Evolutionary conservation across 2,113 vertebrate genomes (phyloP).

Genomic region (Paralichthys olivaceus): DNA sequence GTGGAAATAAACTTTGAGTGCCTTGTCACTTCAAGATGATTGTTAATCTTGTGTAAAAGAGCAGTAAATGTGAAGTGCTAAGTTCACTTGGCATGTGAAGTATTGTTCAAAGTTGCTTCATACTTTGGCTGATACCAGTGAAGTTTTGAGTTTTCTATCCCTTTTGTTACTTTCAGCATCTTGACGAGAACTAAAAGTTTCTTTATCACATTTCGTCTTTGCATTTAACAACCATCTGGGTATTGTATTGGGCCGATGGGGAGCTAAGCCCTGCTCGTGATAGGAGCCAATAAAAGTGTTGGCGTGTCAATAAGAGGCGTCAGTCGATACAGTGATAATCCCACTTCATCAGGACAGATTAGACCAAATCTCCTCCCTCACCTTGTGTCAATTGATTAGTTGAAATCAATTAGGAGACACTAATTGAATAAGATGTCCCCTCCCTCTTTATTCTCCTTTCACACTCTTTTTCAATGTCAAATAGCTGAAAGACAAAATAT

Average conservation of each 20-base stretch:
- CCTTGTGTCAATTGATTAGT: slow-evolving; percentile 73
- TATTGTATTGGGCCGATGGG: not conserved
- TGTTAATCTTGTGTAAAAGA: too few species aligned
- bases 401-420: slow-evolving; percentile 64
- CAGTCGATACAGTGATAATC: slow-evolving; percentile 74
- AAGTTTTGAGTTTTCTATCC: not conserved
- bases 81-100: too few species aligned
- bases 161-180: not conserved
- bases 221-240: not conserved
- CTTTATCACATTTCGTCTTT: not conserved
- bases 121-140: not conserved
- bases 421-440: slow-evolving; percentile 67
- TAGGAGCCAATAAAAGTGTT: slow-evolving; percentile 58
- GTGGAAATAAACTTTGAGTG: too few species aligned
- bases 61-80: too few species aligned
- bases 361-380: slow-evolving; percentile 46
- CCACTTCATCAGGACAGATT: slow-evolving; percentile 77
- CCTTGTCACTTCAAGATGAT: too few species aligned
- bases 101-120: not conserved
- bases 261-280: slow-evolving; percentile 26
- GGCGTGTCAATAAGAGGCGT: slow-evolving; percentile 53
- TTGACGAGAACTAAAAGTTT: too few species aligned
- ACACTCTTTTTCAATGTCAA: slow-evolving; percentile 6
- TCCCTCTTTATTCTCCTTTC: not conserved
- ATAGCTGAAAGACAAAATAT: not conserved